phyloP scores from a whole-genome alignment of 2,797 vertebrate species.

The Micrastur ruficollis region DNA sequence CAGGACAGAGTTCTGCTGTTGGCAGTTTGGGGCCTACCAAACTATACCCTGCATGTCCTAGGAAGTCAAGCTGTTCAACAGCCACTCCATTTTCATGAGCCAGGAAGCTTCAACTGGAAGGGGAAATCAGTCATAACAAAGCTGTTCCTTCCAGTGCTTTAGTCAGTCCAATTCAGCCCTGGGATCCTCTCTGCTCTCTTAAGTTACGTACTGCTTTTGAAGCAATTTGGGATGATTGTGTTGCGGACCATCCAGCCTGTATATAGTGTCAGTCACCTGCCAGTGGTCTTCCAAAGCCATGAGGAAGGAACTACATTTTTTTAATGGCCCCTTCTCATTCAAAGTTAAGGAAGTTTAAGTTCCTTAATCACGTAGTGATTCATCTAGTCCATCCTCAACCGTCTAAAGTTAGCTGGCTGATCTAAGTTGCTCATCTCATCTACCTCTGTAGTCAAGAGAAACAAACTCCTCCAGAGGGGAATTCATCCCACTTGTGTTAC shows the following conservation, averaged over 20 bases:
- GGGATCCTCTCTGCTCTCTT: background rate
- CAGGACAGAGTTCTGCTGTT: background rate
- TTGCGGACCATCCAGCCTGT: background rate
- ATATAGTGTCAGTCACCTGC: background rate
- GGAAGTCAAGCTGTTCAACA: background rate
- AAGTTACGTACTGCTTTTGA: background rate
- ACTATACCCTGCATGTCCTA: background rate
- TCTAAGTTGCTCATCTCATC: background rate
- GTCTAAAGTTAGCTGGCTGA: background rate
- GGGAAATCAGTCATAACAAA: background rate
- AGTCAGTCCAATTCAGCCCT: background rate
- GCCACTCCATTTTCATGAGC: background rate
- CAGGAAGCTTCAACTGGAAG: background rate
- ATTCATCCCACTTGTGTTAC: conserved; percentile 14
- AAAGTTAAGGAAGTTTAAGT: background rate
- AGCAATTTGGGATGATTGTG: background rate
- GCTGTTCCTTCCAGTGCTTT: background rate
- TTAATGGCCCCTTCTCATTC: background rate
- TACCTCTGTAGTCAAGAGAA: conserved; percentile 26
- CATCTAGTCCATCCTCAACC: background rate
- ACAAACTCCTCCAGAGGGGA: background rate
- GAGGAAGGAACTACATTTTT: background rate
- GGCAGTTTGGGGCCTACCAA: background rate
- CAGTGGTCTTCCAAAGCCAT: background rate
- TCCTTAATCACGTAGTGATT: conserved; percentile 46